Percentiles rank a stretch among this genome's conserved stretches.
phyloP scores from a whole-genome alignment of 2,797 vertebrate species.

The Ambastaia sidthimunki region DNA sequence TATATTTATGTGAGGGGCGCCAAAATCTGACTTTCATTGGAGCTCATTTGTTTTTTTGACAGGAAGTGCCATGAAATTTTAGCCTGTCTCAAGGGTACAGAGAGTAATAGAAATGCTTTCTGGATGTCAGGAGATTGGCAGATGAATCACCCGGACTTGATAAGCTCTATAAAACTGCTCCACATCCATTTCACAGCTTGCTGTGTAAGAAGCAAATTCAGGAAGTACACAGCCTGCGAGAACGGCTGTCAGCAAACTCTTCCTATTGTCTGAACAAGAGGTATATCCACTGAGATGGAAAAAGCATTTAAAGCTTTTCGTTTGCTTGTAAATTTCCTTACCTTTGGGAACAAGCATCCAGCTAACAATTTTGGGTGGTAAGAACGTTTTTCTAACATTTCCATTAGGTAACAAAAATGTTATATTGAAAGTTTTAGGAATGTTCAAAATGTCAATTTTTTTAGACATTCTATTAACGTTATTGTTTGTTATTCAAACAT shows the following conservation, averaged over 20 bases:
- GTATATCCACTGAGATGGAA: constrained; percentile 26
- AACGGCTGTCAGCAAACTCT: constrained; percentile 49
- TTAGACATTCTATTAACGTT: no score
- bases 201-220: constrained; percentile 51
- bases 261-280: constrained; percentile 34
- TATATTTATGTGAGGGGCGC: constrained; percentile 1
- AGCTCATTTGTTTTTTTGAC: constrained; percentile 52
- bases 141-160: constrained; percentile 54
- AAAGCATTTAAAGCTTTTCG: constrained; percentile 20
- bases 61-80: constrained; percentile 50
- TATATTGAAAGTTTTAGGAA: no score
- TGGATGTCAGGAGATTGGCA: constrained; percentile 50
- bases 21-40: constrained; percentile 30
- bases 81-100: constrained; percentile 50
- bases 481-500: no score
- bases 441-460: no score
- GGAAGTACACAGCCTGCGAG: constrained; percentile 28
- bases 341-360: not conserved
- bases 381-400: no score
- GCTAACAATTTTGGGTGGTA: no score
- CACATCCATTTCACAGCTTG: constrained; percentile 50
- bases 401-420: no score
- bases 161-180: constrained; percentile 54
- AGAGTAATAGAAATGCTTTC: constrained; percentile 40
- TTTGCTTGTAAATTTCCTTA: not conserved